Evolutionary conservation across 2,113 vertebrate species (phyloP).

Genomic region (Machaerirhynchus nigripectus): DNA sequence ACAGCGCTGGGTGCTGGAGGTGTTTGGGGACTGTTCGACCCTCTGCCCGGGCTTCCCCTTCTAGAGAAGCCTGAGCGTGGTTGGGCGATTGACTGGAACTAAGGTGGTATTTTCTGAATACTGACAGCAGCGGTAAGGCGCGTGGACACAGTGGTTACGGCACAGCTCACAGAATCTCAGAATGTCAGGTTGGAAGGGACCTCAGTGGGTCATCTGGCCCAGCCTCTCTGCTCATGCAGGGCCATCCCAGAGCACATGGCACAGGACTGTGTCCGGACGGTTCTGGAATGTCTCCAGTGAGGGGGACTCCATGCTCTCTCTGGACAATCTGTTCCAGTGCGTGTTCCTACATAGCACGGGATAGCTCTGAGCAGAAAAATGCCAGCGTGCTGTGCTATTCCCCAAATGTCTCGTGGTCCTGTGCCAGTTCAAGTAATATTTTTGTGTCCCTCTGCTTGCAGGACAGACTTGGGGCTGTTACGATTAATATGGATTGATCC

Average conservation of each 20-base stretch:
- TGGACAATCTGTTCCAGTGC: neutral
- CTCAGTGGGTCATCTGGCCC: neutral
- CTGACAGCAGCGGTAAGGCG: rapidly evolving
- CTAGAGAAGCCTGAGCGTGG: rapidly evolving
- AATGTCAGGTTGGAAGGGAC: neutral
- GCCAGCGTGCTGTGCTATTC: rapidly evolving
- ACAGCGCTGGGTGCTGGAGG: rapidly evolving
- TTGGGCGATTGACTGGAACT: rapidly evolving
- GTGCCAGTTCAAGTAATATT: rapidly evolving
- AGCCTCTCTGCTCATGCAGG: neutral
- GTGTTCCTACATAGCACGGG: rapidly evolving
- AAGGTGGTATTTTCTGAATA: rapidly evolving
- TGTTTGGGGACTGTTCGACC: rapidly evolving
- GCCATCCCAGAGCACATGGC: neutral
- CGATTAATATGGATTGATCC: neutral
- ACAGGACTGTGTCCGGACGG: rapidly evolving
- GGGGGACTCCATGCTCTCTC: neutral
- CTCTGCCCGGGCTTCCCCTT: rapidly evolving
- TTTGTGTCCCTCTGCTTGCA: neutral
- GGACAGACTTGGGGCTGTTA: neutral
- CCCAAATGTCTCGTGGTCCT: rapidly evolving
- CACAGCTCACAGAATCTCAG: neutral
- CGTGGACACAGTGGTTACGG: rapidly evolving
- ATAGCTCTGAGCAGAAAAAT: rapidly evolving
- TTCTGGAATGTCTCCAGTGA: neutral